Base-by-base conservation (phyloP, 2,113 vertebrate genomes). In the Fulmarus glacialis region DNA sequence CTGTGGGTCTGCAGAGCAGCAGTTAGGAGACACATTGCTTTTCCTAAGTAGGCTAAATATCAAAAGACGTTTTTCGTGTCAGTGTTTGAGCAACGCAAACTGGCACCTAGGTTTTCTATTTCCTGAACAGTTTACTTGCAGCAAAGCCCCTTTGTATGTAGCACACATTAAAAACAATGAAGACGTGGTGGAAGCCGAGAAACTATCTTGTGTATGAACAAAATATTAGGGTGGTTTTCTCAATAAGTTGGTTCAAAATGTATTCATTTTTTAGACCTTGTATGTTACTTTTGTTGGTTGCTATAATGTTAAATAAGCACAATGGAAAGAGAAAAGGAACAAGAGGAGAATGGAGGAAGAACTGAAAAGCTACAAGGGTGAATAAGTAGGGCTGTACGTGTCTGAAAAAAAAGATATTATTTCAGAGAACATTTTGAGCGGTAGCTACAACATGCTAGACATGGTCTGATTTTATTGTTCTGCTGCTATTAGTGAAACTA, bases 211-310 rank as follows among this genome's bases (percentile, higher is more conserved):
- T 52, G 7, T 26, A 45, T 42, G 64, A 92, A 11, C 15, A n/a
- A 34, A 62, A 52, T 12, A 20, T 48, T 1, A 20, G 16, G 4
- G 6, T 3, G 1, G 2, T 15, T 72, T 67, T 83, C 1, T 3
- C 30, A 83, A 5, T n/a, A 55, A 19, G 11, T 36, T 74, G 6
- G 17, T 68, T 56, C 13, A 23, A 77, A 59, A 20, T n/a, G 4
- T 77, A 38, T 82, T 80, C 1, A 21, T 45, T 67, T 71, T 83
- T 90, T 70, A 77, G 23, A 32, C 12, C n/a, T 36, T 53, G 4
- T 15, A 11, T 22, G 7, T 74, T 53, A 60, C 6, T 17, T 71
- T 84, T 72, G 13, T 53, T 84, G 29, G 3, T 50, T 92, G 18
- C 21, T 82, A 24, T 23, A 88, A 81, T 63, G 40, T 75, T 87